Percentiles rank a stretch among this genome's conserved stretches.
Evolutionary conservation across 1,140 invertebrate species (phyloP).

Genomic region (Lamellibrachia luymesi): DNA sequence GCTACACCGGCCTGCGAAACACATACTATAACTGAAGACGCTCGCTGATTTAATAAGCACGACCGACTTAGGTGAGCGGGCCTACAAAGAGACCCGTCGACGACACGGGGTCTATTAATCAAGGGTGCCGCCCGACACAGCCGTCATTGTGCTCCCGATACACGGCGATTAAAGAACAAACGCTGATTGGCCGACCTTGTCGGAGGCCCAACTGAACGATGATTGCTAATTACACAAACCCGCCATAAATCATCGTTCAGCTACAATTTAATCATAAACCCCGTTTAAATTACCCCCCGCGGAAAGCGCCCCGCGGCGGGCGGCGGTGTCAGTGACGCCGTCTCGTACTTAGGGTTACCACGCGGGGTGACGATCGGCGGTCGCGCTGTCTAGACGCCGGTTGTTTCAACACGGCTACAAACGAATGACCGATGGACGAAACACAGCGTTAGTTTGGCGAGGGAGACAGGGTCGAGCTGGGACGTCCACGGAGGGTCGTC

Average conservation of each 20-base stretch:
- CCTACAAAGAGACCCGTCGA: background rate
- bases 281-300: background rate
- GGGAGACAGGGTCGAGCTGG: background rate
- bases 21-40: background rate
- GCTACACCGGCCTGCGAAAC: background rate
- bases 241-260: conserved; percentile 1
- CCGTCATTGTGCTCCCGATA: background rate
- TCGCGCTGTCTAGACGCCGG: background rate
- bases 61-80: background rate
- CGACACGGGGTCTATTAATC: background rate
- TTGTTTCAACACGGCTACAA: background rate
- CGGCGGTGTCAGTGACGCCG: background rate
- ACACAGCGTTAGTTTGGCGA: background rate
- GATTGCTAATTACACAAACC: conserved; percentile 1
- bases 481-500: no score
- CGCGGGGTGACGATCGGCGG: background rate
- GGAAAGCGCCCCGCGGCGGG: background rate
- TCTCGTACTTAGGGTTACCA: background rate
- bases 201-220: background rate
- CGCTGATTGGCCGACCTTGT: background rate
- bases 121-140: background rate
- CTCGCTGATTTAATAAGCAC: background rate
- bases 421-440: background rate
- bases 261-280: background rate
- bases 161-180: background rate